Evolutionary conservation across 2,888 invertebrate genomes (phyloP).

Genomic region (Monochamus alternatus): DNA sequence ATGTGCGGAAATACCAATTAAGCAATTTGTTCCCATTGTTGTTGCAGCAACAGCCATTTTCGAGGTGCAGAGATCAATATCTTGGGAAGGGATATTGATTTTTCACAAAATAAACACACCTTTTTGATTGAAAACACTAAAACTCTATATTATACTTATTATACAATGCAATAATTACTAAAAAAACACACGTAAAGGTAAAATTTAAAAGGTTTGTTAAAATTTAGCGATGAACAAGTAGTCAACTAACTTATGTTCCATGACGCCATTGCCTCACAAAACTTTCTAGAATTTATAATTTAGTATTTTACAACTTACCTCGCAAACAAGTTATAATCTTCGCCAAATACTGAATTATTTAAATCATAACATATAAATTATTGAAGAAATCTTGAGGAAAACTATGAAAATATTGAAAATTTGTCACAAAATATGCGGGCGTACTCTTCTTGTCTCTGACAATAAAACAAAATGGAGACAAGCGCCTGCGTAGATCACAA

Average conservation of each 20-base stretch:
- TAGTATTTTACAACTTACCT: conserved; percentile 39
- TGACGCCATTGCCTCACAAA: conserved; percentile 34
- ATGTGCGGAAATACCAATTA: conserved; percentile 16
- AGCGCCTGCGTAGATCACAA: not conserved
- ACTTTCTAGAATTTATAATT: conserved; percentile 36
- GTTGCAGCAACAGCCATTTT: conserved; percentile 29
- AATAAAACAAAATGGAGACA: conserved; percentile 33
- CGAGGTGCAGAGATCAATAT: conserved; percentile 29
- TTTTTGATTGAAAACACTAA: conserved; percentile 31
- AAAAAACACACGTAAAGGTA: not conserved
- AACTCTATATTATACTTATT: conserved; percentile 26
- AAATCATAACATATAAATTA: conserved; percentile 32
- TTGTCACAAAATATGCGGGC: conserved; percentile 27
- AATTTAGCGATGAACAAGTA: not conserved
- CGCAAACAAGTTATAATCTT: conserved; percentile 30
- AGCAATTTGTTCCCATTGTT: conserved; percentile 28
- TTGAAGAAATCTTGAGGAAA: conserved; percentile 27
- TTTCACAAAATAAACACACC: conserved; percentile 33
- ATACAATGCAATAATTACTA: not conserved
- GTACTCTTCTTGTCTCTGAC: conserved; percentile 29
- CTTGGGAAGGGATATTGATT: conserved; percentile 40
- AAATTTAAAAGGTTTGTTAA: conserved; percentile 3
- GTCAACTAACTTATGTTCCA: conserved; percentile 3
- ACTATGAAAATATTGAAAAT: conserved; percentile 31
- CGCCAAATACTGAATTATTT: conserved; percentile 28